Evolutionary conservation across 1,140 invertebrate species (phyloP), one percentile per base, ranked within the genome.

Genomic region (Zaprionus vittiger): DNA sequence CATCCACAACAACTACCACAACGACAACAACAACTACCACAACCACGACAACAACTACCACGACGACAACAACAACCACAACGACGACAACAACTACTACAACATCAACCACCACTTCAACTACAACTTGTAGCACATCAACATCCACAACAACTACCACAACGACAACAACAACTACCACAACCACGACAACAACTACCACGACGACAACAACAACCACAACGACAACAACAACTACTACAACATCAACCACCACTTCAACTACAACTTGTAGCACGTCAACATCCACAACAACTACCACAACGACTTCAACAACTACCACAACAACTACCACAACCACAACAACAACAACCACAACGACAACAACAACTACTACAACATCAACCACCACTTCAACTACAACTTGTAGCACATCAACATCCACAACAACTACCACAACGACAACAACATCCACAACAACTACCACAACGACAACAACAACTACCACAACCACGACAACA

Each of bases 201-300:
- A 75, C 63, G 0, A 57, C 67, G 0, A 57, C 67, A 0, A 47
- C 73, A 0, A 71, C 67, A 0, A 60, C 67, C 0, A 75, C 63
- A 2, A 66, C 71, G 0, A 75, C 73, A 0, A 64, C 73, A 1
- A 59, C 67, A 0, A 60, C 73, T 0, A 76, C 73, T 5, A 64
- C 61, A 11, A 70, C 65, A 1, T 57, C 68, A 5, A 55, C 75
- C 3, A 73, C 72, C 12, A 61, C 67, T n/a, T n/a, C 66, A 5
- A 63, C 47, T 2, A 61, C 76, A 2, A 64, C 60, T 0, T 57
- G 49, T 22, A 44, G 38, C 14, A 63, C 57, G 0, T 55, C 60
- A 2, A 56, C 56, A n/a, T n/a, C n/a, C n/a, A 52, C 66, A 12
- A 69, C 61, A 1, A 67, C 64, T 2, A 57, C 54, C 0, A 49